Conservation (phyloP, 2,113 vertebrate genomes). For the Cisticola juncidis region DNA sequence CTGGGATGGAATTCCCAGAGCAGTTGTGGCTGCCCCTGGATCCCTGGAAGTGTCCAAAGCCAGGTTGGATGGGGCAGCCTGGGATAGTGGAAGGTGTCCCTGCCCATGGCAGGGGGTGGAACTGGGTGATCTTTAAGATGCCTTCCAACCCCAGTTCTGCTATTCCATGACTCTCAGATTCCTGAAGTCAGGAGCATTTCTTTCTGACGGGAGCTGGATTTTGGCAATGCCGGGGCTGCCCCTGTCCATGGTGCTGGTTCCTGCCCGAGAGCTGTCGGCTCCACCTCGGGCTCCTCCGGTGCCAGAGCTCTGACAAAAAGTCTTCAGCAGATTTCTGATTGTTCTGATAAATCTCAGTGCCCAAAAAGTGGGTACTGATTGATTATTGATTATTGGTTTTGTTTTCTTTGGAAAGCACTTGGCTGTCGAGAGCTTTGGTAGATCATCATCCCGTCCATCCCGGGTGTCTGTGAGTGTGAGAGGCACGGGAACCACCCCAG, state of each 20-base stretch:
- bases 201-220: rapidly evolving
- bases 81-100: rapidly evolving
- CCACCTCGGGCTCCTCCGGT: not conserved
- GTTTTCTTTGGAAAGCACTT: not conserved
- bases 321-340: not conserved
- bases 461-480: not conserved
- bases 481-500: not conserved
- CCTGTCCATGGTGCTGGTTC: slow-evolving; percentile 54
- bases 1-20: not conserved
- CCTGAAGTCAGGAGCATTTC: not conserved
- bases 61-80: rapidly evolving
- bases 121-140: rapidly evolving
- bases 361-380: not conserved
- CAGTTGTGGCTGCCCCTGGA: not conserved
- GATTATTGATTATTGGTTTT: not conserved
- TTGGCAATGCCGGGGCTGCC: not conserved
- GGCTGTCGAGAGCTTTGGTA: not conserved
- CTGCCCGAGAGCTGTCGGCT: rapidly evolving
- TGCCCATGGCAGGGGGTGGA: not conserved
- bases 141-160: too few species aligned
- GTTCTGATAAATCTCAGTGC: not conserved
- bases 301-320: rapidly evolving
- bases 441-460: rapidly evolving
- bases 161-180: too few species aligned
- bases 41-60: not conserved